A percentile compares a stretch with the other conserved stretches of the same genome.
phyloP scores from a whole-genome alignment of 2,888 invertebrate genomes.

The Melinaea menophilus region DNA sequence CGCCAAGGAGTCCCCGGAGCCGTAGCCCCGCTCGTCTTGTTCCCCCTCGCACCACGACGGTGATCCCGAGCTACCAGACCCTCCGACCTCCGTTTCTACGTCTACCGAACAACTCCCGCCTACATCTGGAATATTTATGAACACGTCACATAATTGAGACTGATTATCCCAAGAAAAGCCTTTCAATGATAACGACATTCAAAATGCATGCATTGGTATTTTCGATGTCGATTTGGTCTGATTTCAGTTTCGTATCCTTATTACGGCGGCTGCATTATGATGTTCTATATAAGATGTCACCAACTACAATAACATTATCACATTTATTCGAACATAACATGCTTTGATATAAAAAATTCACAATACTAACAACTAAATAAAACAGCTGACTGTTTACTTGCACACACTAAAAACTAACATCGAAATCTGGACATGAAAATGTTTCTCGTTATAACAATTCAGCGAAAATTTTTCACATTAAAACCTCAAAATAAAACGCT shows the following conservation, averaged over 20 bases:
- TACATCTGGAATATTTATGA: conserved; percentile 56
- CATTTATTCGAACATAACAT: conserved; percentile 21
- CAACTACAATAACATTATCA: conserved; percentile 5
- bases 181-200: not conserved
- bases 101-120: conserved; percentile 71
- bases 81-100: conserved; percentile 66
- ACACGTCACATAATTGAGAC: not conserved
- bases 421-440: conserved; percentile 16
- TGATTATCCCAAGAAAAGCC: not conserved
- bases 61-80: conserved; percentile 69
- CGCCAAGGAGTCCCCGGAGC: conserved; percentile 73
- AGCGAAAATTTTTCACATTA: conserved; percentile 6
- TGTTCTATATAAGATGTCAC: not conserved
- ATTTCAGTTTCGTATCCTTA: no score
- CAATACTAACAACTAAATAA: conserved; percentile 13
- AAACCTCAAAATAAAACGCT: conserved; percentile 3
- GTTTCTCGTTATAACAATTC: conserved; percentile 2
- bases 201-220: no score
- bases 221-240: no score
- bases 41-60: conserved; percentile 77
- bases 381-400: conserved; percentile 17
- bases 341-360: conserved; percentile 22
- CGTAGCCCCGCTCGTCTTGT: conserved; percentile 73
- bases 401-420: conserved; percentile 27
- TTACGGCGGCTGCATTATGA: no score